These are phyloP conservation scores for Acanthopleura granulata DNA, from an alignment of 2,888 invertebrate genomes.

Conservation along the genomic window DNA sequence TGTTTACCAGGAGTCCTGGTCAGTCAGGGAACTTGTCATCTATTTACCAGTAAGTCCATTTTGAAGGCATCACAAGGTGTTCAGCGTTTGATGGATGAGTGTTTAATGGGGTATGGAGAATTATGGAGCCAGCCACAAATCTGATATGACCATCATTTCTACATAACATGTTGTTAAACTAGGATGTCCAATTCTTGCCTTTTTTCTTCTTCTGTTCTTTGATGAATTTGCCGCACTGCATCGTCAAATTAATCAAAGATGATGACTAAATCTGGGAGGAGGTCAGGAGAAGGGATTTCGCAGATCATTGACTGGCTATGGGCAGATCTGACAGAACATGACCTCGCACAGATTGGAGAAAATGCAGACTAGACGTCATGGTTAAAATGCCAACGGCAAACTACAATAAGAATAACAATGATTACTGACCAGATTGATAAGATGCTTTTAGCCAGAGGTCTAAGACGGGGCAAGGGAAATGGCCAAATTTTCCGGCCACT, in stretches of 20 bases:
- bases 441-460: background rate
- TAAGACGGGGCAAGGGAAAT: too few relatives aligned
- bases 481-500: background rate
- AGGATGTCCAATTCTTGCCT: background rate
- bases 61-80: too few relatives aligned
- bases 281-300: background rate
- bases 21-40: too few relatives aligned
- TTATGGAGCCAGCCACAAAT: too few relatives aligned
- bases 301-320: background rate
- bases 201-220: constrained; percentile 2
- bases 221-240: background rate
- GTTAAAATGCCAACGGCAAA: background rate
- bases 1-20: too few relatives aligned
- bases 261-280: background rate
- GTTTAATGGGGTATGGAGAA: too few relatives aligned
- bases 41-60: too few relatives aligned
- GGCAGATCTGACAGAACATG: background rate
- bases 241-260: background rate
- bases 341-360: background rate
- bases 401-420: background rate
- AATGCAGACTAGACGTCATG: background rate
- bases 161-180: too few relatives aligned
- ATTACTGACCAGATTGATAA: background rate
- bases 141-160: too few relatives aligned
- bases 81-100: too few relatives aligned